Percentiles rank a stretch among this genome's conserved stretches.
Evolutionary conservation across 2,797 vertebrate species (phyloP).

Genomic region (Sitta carolinensis): DNA sequence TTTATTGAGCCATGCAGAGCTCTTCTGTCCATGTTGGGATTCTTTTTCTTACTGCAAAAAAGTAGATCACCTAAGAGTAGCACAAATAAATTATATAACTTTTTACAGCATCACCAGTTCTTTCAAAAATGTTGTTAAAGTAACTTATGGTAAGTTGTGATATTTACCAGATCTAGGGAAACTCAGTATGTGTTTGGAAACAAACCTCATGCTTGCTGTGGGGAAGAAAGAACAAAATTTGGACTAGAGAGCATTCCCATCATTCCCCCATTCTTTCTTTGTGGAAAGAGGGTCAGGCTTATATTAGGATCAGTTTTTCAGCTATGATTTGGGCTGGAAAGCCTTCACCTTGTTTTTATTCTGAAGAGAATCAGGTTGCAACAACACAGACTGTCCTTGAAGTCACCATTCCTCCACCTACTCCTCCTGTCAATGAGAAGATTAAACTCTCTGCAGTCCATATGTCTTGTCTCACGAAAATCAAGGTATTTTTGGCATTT

Average conservation of each 20-base stretch:
- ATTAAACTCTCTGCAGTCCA: not conserved
- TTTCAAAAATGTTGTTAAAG: not conserved
- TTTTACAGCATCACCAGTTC: not conserved
- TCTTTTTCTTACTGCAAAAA: not conserved
- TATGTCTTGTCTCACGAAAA: not conserved
- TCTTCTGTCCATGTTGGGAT: accelerated
- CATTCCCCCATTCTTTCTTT: not conserved
- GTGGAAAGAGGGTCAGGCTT: not conserved
- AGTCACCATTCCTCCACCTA: not conserved
- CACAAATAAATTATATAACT: not conserved
- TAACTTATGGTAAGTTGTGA: not conserved
- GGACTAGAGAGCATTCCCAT: not conserved
- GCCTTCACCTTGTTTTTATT: not conserved
- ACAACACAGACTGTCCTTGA: not conserved
- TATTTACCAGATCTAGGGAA: not conserved
- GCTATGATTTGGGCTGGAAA: not conserved
- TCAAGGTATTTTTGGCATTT: not conserved
- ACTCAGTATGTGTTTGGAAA: not conserved
- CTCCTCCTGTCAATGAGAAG: not conserved
- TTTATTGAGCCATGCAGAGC: not conserved
- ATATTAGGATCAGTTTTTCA: not conserved
- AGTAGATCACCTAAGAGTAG: not conserved
- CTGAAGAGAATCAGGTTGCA: not conserved
- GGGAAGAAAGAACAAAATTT: not conserved
- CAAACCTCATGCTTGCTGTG: not conserved